Evolutionary conservation across 2,113 vertebrate genomes (phyloP).

Genomic region (Salvator merianae): DNA sequence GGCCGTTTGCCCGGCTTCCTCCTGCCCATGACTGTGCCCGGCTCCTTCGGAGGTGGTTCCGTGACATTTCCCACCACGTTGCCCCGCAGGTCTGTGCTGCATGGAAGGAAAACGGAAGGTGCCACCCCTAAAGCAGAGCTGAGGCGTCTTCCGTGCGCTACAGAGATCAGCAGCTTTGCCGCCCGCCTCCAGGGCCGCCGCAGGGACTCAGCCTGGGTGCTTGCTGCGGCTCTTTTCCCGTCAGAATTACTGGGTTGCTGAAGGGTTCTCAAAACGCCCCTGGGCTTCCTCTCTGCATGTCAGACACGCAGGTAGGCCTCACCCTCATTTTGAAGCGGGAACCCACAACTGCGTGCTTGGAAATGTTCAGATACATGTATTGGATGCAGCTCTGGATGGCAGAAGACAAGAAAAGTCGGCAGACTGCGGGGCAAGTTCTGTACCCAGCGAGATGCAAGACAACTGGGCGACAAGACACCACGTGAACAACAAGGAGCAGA

Average conservation of each 20-base stretch:
- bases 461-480: background rate
- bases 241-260: background rate
- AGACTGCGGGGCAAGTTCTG: background rate
- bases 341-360: too few species aligned
- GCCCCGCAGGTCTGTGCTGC: too few species aligned
- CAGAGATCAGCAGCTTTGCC: conserved; percentile 5
- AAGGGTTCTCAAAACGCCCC: background rate
- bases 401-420: rapidly evolving
- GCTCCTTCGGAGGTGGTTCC: too few species aligned
- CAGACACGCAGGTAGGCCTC: background rate
- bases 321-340: too few species aligned
- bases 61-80: background rate
- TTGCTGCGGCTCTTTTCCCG: rapidly evolving
- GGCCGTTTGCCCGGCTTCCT: too few species aligned
- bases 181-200: background rate
- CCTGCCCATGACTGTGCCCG: too few species aligned
- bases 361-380: background rate
- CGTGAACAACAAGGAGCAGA: background rate
- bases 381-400: rapidly evolving
- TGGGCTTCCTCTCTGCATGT: background rate
- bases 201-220: background rate
- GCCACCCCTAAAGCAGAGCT: background rate
- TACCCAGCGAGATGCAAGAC: too few species aligned
- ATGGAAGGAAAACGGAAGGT: background rate
- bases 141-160: rapidly evolving